Evolutionary conservation across 2,797 vertebrate species (phyloP).

Genomic region (Mus minutoides): DNA sequence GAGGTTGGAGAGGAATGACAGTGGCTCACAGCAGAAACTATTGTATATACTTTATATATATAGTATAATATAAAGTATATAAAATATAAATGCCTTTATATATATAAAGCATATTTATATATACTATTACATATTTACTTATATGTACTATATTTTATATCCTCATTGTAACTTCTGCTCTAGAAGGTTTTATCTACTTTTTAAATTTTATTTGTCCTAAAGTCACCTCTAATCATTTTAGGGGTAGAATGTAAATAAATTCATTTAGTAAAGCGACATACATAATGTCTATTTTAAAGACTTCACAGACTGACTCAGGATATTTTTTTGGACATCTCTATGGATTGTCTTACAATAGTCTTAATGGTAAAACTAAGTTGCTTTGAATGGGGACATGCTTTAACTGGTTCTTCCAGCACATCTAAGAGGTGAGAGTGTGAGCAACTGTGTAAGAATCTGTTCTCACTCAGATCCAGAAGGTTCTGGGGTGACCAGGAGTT

Average conservation of each 20-base stretch:
- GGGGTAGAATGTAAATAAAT: background rate
- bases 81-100: background rate
- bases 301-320: background rate
- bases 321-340: background rate
- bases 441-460: background rate
- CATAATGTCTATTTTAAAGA: background rate
- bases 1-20: constrained; percentile 26
- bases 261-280: constrained; percentile 19
- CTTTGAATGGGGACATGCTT: background rate
- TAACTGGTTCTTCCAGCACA: background rate
- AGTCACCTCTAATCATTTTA: constrained; percentile 38
- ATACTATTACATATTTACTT: background rate
- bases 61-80: background rate
- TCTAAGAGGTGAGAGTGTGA: background rate
- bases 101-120: background rate
- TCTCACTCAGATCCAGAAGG: background rate
- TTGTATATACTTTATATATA: background rate
- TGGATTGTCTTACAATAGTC: background rate
- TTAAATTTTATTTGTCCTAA: constrained; percentile 46
- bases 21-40: background rate
- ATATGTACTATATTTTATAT: background rate
- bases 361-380: no score
- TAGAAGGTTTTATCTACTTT: constrained; percentile 13
- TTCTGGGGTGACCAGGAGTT: background rate
- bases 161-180: background rate